These are phyloP conservation scores for Sarcoramphus papa DNA, from an alignment of 2,797 vertebrate species.

Conservation along the genomic window DNA sequence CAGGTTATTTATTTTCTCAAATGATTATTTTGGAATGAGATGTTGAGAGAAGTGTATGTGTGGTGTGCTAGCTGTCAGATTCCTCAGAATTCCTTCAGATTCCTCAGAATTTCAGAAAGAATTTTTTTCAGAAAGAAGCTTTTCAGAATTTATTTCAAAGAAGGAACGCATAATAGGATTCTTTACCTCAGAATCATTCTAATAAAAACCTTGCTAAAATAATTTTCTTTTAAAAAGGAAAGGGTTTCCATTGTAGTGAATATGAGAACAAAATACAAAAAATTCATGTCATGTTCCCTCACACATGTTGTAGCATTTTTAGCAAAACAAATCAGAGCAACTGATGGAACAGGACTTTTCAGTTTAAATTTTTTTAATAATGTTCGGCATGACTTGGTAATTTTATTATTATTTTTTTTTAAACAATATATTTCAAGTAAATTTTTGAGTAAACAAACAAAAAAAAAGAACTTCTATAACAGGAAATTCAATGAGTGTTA, in stretches of 20 bases:
- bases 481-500: not conserved
- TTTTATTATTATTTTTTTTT: not conserved
- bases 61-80: not conserved
- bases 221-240: not conserved
- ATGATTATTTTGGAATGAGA: not conserved
- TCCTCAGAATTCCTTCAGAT: not conserved
- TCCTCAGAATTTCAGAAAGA: not conserved
- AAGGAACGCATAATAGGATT: not conserved
- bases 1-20: constrained; percentile 19
- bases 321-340: not conserved
- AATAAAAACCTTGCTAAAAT: not conserved
- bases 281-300: not conserved
- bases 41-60: not conserved
- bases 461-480: not conserved
- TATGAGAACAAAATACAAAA: not conserved
- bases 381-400: not conserved
- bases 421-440: not conserved
- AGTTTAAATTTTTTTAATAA: not conserved
- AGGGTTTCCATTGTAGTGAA: not conserved
- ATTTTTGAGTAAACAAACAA: not conserved
- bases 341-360: not conserved
- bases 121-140: not conserved
- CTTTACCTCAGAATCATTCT: not conserved
- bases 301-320: not conserved
- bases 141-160: not conserved